Evolutionary conservation across 1,140 invertebrate species (phyloP).

Genomic region (Chironomus tepperi): DNA sequence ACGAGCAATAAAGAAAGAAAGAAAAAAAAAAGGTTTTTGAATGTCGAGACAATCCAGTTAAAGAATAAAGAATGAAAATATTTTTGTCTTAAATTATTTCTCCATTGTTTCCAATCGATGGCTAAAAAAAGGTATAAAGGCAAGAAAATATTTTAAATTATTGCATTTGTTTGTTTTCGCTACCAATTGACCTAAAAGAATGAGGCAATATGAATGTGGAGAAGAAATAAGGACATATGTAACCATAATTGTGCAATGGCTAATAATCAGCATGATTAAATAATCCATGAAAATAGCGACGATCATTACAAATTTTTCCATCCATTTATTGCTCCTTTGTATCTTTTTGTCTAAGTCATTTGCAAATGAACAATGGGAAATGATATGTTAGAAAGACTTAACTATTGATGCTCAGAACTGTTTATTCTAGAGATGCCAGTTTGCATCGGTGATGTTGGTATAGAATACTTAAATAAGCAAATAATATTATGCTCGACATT

Average conservation of each 20-base stretch:
- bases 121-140: not conserved
- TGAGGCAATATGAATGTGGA: not conserved
- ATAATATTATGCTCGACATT: not conserved
- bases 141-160: not conserved
- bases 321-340: not conserved
- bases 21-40: not conserved
- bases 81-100: not conserved
- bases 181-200: not conserved
- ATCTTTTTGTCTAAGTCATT: not conserved
- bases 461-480: too few species aligned
- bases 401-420: too few species aligned
- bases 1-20: not conserved
- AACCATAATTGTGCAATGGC: not conserved
- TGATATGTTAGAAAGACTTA: too few species aligned
- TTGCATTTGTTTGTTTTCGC: not conserved
- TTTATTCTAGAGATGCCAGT: too few species aligned
- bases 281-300: not conserved
- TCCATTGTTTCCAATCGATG: not conserved
- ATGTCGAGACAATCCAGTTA: not conserved
- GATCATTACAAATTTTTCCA: not conserved
- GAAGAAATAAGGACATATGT: conserved; percentile 5
- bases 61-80: not conserved
- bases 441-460: too few species aligned
- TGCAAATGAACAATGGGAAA: not conserved
- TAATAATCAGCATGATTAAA: conserved; percentile 2